Percentiles rank a stretch among this genome's conserved stretches.
Conservation (phyloP, 2,113 vertebrate genomes). For the Trichechus manatus region DNA sequence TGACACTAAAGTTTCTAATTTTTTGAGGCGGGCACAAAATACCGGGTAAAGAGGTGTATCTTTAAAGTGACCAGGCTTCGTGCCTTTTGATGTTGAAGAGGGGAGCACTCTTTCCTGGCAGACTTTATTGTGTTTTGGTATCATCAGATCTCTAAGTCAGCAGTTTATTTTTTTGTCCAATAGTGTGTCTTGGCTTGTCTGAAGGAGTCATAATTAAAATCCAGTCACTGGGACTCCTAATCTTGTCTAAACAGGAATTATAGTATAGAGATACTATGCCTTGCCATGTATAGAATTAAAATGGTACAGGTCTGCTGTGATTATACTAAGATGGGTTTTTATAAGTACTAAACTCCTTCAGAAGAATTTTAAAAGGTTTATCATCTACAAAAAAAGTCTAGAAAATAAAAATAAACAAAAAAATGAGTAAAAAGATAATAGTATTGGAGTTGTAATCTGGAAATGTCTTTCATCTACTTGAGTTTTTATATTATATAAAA, state of each 20-base stretch:
- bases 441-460: constrained; percentile 24
- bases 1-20: not conserved
- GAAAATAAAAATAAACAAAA: constrained; percentile 47
- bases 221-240: constrained; percentile 69
- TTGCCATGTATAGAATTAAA: not conserved
- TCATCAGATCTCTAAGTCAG: constrained; percentile 82
- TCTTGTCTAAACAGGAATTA: constrained; percentile 85
- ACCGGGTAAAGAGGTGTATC: not conserved
- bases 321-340: not conserved
- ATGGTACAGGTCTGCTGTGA: not conserved
- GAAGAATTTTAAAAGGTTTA: not conserved
- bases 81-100: constrained; percentile 30
- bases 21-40: not conserved
- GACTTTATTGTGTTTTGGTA: constrained; percentile 72
- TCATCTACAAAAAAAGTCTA: not conserved
- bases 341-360: not conserved
- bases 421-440: constrained; percentile 16
- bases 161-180: constrained; percentile 76
- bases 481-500: constrained; percentile 37
- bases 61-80: constrained; percentile 33
- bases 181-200: constrained; percentile 84
- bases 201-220: constrained; percentile 87
- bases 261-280: constrained; percentile 15
- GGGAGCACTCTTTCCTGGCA: constrained; percentile 76
- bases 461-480: not conserved